These are phyloP conservation scores for Lethocerus indicus DNA, from an alignment of 1,140 invertebrate species.

Conservation along the genomic window DNA sequence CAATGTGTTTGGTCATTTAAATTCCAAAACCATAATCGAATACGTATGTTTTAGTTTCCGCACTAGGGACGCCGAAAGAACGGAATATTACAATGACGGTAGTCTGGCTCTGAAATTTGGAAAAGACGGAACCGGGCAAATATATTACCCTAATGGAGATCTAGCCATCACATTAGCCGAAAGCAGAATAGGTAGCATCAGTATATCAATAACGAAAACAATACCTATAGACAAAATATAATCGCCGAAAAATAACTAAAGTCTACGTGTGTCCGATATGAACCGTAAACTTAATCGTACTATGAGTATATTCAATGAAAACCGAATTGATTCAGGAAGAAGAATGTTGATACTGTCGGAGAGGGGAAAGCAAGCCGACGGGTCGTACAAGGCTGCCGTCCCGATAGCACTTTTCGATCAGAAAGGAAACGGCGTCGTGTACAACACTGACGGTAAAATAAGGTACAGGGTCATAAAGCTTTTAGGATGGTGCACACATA, in stretches of 20 bases:
- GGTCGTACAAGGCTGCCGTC: not conserved
- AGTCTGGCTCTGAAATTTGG: not conserved
- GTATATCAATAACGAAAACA: too few species aligned
- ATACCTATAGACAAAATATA: too few species aligned
- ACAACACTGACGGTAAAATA: slow-evolving; percentile 4
- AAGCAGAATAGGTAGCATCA: slow-evolving; percentile 1
- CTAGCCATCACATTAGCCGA: not conserved
- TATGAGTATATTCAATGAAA: not conserved
- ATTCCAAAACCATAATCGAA: too few species aligned
- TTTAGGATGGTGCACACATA: too few species aligned
- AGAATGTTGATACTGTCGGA: not conserved
- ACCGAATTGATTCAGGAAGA: not conserved
- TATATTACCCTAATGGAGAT: not conserved
- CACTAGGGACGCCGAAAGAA: too few species aligned
- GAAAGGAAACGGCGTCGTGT: slow-evolving; percentile 6
- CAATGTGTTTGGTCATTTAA: too few species aligned
- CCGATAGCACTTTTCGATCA: slow-evolving; percentile 1
- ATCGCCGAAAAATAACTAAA: too few species aligned
- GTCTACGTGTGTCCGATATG: too few species aligned
- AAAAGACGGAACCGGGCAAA: not conserved
- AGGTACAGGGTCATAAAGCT: too few species aligned
- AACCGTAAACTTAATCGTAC: not conserved
- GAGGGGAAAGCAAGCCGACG: not conserved
- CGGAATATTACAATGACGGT: not conserved
- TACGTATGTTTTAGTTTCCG: too few species aligned